Base-by-base conservation (phyloP, 2,113 vertebrate species). In the Otocyon megalotis region DNA sequence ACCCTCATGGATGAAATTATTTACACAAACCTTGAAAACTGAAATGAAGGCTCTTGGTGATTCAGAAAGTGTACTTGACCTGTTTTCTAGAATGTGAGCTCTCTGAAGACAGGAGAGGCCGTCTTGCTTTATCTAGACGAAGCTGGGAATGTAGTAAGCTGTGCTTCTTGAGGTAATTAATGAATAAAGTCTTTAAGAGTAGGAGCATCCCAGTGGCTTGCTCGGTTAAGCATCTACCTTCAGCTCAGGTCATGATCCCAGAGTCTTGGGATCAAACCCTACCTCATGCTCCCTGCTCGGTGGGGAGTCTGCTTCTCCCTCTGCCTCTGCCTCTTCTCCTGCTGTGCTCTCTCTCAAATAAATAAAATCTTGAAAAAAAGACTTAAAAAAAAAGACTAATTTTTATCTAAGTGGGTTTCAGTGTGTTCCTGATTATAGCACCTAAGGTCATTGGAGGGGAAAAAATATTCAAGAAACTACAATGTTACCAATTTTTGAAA, bases 111-210 rank as follows among this genome's bases (percentile, higher is more conserved):
- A 43, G 8, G 0, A 2, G 7, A 26, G 2, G 2, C 19, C 63
- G 20, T n/a, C 26, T 80, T 80, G 54, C 28, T 79, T 8, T 79
- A 28, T 17, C 6, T 30, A 35, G 13, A 80, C 8, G 63, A 13
- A 79, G 26, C 22, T 90, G 17, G 35, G 63, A 81, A 19, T 63
- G 86, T 2, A 48, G 28, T 56, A 30, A 71, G 7, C 14, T 35
- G 11, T 32, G 54, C 8, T 85, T 86, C 35, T 17, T 72, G 43
- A 85, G 79, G 26, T 28, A 89, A 63, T 63, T 80, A 56, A 88
- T 86, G 22, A 87, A 81, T 87, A 26, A 88, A 43, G 3, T 43
- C 30, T 63, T 53, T 74, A 93, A 93, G 48, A 32, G 43, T 77
- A 35, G 32, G 32, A 17, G 32, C n/a, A 6, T 3, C 67, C 35